Evolutionary conservation across 2,797 vertebrate genomes (phyloP).

Genomic region (Cuniculus paca): DNA sequence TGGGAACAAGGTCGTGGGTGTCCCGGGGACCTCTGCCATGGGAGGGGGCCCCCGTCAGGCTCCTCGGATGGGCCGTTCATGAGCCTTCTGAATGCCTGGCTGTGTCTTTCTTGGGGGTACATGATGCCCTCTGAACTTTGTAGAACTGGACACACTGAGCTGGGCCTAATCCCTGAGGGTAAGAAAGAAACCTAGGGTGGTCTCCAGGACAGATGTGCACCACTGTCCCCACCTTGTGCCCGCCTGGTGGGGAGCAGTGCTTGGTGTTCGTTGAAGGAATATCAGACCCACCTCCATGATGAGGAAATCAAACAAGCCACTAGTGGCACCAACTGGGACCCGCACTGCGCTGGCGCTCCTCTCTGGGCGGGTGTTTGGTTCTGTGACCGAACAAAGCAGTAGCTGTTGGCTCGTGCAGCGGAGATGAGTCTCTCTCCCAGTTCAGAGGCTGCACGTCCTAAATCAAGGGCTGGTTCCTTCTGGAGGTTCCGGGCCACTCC

Average conservation of each 20-base stretch:
- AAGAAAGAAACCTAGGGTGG: background rate
- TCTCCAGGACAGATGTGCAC: background rate
- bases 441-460: background rate
- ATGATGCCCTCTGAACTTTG: background rate
- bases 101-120: background rate
- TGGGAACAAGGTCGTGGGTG: background rate
- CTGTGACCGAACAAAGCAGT: background rate
- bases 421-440: background rate
- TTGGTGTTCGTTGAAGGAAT: background rate
- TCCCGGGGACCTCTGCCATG: background rate
- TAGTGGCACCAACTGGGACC: accelerated
- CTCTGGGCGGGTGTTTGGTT: background rate
- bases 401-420: background rate
- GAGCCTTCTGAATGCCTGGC: background rate
- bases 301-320: background rate
- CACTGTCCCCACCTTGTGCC: background rate
- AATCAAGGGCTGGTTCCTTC: background rate
- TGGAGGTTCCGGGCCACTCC: background rate
- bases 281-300: background rate
- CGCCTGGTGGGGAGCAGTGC: background rate
- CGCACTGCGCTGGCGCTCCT: accelerated
- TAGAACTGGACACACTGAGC: background rate
- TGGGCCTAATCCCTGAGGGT: background rate
- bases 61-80: background rate
- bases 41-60: background rate